Evolutionary conservation across 1,140 invertebrate species (phyloP).

Genomic region (Drosophila funebris): DNA sequence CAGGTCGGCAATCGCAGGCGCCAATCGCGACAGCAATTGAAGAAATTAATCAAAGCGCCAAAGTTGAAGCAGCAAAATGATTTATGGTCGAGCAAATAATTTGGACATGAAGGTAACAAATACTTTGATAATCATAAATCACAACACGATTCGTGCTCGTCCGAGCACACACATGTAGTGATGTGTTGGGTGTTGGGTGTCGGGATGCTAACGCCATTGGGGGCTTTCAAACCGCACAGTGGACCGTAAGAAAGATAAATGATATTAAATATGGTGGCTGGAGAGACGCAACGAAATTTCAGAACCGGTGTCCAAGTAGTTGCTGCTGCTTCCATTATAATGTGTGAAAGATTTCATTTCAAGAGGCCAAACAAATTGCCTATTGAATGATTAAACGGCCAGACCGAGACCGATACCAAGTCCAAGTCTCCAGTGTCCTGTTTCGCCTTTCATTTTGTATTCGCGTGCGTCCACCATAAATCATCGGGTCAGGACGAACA

Average conservation of each 20-base stretch:
- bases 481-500: constrained; percentile 48
- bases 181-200: not conserved
- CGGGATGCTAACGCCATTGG: not conserved
- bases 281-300: constrained; percentile 14
- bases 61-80: constrained; percentile 61
- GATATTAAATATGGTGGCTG: constrained; percentile 75
- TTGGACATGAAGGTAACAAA: constrained; percentile 81
- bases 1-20: constrained; percentile 51
- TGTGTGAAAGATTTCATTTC: constrained; percentile 79
- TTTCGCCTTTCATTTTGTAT: constrained; percentile 59
- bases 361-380: constrained; percentile 71
- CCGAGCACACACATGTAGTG: constrained; percentile 22
- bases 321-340: constrained; percentile 37
- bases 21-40: constrained; percentile 63
- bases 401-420: constrained; percentile 15
- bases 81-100: constrained; percentile 79
- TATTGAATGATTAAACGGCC: constrained; percentile 77
- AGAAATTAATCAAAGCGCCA: constrained; percentile 75
- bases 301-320: constrained; percentile 24
- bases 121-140: constrained; percentile 82
- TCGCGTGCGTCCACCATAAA: constrained; percentile 74
- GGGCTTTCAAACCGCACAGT: constrained; percentile 60
- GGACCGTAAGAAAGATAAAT: constrained; percentile 78
- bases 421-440: not conserved
- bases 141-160: constrained; percentile 47